Percentiles rank a stretch among this genome's conserved stretches.
These are phyloP conservation scores for Vultur gryphus DNA, from an alignment of 2,797 vertebrate species.

Conservation along the genomic window DNA sequence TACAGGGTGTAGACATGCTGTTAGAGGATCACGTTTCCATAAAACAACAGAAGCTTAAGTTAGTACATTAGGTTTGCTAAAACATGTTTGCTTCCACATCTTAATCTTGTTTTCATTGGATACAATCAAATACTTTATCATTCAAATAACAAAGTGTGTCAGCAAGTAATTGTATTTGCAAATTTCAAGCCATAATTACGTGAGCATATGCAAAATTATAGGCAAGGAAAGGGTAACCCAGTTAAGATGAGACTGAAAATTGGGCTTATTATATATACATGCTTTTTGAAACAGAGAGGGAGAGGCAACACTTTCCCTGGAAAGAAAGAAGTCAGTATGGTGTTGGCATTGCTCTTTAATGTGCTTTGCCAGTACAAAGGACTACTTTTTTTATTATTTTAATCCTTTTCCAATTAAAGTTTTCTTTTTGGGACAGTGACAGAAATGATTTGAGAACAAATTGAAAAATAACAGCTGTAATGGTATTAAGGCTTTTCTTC, in stretches of 20 bases:
- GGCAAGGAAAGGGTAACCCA: conserved; percentile 24
- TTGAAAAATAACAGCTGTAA: not conserved
- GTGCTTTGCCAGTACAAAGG: not conserved
- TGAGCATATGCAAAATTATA: conserved; percentile 46
- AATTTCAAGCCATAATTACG: conserved; percentile 47
- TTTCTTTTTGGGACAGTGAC: not conserved
- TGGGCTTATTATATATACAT: not conserved
- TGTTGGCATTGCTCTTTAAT: not conserved
- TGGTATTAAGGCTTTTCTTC: not conserved
- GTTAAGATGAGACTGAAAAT: conserved; percentile 18
- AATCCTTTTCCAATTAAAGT: not conserved
- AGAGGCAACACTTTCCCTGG: not conserved
- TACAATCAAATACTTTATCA: conserved; percentile 52
- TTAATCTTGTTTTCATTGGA: conserved; percentile 60
- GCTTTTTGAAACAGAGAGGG: not conserved
- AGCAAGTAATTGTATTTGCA: conserved; percentile 60
- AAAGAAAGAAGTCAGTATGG: not conserved
- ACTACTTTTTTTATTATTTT: not conserved
- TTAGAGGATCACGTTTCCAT: conserved; percentile 35
- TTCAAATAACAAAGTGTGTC: conserved; percentile 59
- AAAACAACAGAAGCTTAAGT: conserved; percentile 31
- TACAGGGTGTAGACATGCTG: conserved; percentile 31
- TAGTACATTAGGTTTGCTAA: conserved; percentile 23
- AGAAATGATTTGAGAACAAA: not conserved
- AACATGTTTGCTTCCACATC: conserved; percentile 36